These are phyloP conservation scores for Cirrhinus molitorella DNA, from an alignment of 2,797 vertebrate species.

Conservation along the genomic window DNA sequence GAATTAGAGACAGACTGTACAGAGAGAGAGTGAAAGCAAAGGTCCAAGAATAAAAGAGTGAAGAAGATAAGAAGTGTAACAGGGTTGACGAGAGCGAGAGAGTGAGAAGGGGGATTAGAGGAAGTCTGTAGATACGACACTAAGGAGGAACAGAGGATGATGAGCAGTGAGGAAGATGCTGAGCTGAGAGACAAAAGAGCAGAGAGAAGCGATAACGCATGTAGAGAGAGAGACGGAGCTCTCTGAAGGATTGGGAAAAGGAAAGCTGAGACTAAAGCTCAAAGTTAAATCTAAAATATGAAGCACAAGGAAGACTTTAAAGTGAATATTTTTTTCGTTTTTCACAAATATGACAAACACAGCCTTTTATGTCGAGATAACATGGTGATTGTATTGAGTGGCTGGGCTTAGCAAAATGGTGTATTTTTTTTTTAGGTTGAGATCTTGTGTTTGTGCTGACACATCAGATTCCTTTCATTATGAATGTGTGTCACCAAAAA, in stretches of 20 bases:
- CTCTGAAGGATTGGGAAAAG: conserved; percentile 25
- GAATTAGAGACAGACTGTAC: conserved; percentile 13
- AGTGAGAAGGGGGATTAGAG: conserved; percentile 43
- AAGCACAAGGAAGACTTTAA: conserved; percentile 25
- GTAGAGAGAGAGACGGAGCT: conserved; percentile 11
- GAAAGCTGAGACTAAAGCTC: conserved; percentile 21
- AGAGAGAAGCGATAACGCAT: conserved; percentile 3
- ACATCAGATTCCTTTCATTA: conserved; percentile 1
- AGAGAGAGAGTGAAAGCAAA: not conserved
- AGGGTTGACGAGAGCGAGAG: conserved; percentile 30
- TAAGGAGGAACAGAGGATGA: conserved; percentile 52
- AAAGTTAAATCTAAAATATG: conserved; percentile 33
- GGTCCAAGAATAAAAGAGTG: conserved; percentile 14
- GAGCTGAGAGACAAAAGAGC: conserved; percentile 50
- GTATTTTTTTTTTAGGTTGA: not conserved
- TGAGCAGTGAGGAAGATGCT: conserved; percentile 40
- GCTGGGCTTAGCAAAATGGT: not conserved
- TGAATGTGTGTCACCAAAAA: conserved; percentile 3
- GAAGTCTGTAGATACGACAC: conserved; percentile 40
- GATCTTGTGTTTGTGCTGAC: conserved; percentile 35
- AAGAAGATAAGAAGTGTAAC: conserved; percentile 41
- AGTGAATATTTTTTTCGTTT: conserved; percentile 31
- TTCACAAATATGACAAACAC: conserved; percentile 31
- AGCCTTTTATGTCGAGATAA: not conserved
- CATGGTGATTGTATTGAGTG: conserved; percentile 14